Base-by-base conservation (phyloP, 1,140 invertebrate species). In the Holotrichia oblita region DNA sequence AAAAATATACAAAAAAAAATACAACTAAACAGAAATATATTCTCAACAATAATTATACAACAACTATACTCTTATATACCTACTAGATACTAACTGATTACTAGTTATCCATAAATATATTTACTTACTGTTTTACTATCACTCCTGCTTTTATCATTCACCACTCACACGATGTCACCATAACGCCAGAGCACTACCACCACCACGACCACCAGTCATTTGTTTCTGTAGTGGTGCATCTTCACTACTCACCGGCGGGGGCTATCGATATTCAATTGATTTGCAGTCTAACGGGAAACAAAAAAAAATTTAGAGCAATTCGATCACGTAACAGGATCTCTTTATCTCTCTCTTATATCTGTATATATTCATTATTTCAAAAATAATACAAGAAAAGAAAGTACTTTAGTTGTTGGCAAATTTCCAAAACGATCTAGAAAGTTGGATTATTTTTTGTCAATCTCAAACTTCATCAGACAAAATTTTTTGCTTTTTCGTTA, bases 211-310 rank as follows among this genome's bases (percentile, higher is more conserved):
- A 74, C 80, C 82, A 82, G 41, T 80, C 78, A 81, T 82, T 64
- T 80, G 73, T 80, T 61, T 83, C 74, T 80, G 79, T 83, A 80
- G 79, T 81, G 61, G 14, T 69, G 80, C 82, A 82, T 79, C 27
- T 55, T 40, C 78, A 82, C 81, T 83, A 69, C 61, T 83, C 81
- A 83, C 79, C 79, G 79, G 81, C 83, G 83, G 83, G 83, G 83
- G 83, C 83, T 84, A 80, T 84, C 80, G 77, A 83, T 79, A 17
- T 40, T 44, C 27, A 41, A 41, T 44, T 34, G 27, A 74, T 40
- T 34, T 42, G 20, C 61, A 34, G 27, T 69, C 61, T 7, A 69
- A 34, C 27, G 27, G 27, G 27, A 34, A n/a, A n/a, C n/a, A n/a
- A n/a, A n/a, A n/a, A 2, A 34, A 34, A 34, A 34, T 34, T n/a